Evolutionary conservation across 2,113 vertebrate genomes (phyloP).

Genomic region (Protomyctophum bolini): DNA sequence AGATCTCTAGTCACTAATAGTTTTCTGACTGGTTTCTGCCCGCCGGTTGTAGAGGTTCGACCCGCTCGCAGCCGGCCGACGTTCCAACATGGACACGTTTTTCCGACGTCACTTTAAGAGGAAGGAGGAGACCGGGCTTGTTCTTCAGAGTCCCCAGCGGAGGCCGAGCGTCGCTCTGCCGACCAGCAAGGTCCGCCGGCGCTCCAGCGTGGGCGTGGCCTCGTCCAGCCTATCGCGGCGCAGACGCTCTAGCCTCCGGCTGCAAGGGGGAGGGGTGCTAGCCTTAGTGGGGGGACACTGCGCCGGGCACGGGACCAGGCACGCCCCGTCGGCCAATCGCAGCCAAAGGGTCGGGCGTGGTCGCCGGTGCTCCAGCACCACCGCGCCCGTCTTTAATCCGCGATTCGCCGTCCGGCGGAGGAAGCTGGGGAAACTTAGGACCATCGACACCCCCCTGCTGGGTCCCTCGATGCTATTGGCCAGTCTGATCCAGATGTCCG

Average conservation of each 20-base stretch:
- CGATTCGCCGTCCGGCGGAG: conserved; percentile 75
- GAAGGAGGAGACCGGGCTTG: conserved; percentile 67
- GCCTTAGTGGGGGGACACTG: conserved; percentile 13
- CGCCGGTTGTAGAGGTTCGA: too few species aligned
- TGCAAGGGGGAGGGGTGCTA: conserved; percentile 20
- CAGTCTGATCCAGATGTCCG: conserved; percentile 78
- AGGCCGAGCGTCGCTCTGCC: conserved; percentile 79
- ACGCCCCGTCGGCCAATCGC: background rate
- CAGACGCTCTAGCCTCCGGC: conserved; percentile 76
- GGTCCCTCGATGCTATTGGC: conserved; percentile 82
- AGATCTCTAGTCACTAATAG: too few species aligned
- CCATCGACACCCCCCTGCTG: conserved; percentile 78
- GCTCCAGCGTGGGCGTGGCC: conserved; percentile 84
- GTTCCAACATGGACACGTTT: conserved; percentile 87
- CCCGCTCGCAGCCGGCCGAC: too few species aligned
- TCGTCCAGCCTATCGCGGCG: conserved; percentile 77
- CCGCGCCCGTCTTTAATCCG: conserved; percentile 83
- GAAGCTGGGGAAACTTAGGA: conserved; percentile 46
- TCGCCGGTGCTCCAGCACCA: conserved; percentile 87
- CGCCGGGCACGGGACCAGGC: conserved; percentile 10
- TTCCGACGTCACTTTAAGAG: conserved; percentile 88
- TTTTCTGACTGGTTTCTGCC: too few species aligned
- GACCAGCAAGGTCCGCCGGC: conserved; percentile 84
- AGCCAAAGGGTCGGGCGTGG: conserved; percentile 14
- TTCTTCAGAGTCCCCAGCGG: conserved; percentile 29